phyloP scores from a whole-genome alignment of 92 coral and sea anemone species.

The Paramuricea clavata region DNA sequence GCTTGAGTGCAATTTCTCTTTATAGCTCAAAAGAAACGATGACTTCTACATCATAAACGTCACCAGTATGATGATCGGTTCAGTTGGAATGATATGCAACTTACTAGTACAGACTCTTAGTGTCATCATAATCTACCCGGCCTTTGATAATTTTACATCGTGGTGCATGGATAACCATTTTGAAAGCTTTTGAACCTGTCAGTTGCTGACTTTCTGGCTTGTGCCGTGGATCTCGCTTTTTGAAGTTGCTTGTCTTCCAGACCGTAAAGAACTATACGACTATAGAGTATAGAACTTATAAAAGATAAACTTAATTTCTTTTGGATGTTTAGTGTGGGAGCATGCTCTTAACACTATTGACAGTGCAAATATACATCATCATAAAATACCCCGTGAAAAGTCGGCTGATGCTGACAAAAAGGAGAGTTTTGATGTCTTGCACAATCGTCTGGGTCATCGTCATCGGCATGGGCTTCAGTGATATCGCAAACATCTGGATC shows the following conservation, averaged over 20 bases:
- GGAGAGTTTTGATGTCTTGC: constrained; percentile 74
- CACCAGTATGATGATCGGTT: background rate
- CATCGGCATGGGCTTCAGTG: constrained; percentile 52
- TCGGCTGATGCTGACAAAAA: background rate
- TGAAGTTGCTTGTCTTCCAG: background rate
- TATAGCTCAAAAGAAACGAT: background rate
- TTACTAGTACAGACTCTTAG: background rate
- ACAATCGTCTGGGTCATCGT: constrained; percentile 77
- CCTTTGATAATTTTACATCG: constrained; percentile 6
- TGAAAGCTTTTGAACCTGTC: background rate
- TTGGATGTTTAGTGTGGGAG: background rate
- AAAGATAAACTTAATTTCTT: background rate
- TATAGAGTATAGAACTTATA: background rate
- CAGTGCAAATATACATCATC: constrained; percentile 27
- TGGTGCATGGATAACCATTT: constrained; percentile 2
- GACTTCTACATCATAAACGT: background rate
- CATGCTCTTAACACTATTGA: constrained; percentile 7
- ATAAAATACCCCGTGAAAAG: constrained; percentile 32
- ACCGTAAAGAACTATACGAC: background rate
- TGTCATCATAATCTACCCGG: background rate
- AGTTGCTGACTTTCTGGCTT: background rate
- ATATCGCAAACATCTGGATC: background rate
- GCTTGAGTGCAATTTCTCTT: too few relatives aligned
- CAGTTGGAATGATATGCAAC: background rate
- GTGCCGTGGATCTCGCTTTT: background rate